Percentiles rank a stretch among this genome's conserved stretches.
These are phyloP conservation scores for Octodonta nipae DNA, from an alignment of 2,888 invertebrate genomes.

Conservation along the genomic window DNA sequence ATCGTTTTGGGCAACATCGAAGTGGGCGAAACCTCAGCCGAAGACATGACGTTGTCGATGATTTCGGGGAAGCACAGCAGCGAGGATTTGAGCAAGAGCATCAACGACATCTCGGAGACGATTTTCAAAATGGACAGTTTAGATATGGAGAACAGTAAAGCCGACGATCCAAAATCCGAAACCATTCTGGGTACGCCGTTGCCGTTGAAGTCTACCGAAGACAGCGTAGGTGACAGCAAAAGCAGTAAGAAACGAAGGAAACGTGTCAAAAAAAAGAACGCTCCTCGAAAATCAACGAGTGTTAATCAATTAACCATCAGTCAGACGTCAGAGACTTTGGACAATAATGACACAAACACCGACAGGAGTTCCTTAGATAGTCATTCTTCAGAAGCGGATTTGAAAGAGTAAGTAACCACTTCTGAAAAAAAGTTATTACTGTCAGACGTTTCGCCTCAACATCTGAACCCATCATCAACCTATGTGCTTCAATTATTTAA, in stretches of 20 bases:
- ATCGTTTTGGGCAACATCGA: slow-evolving; percentile 34
- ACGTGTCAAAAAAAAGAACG: slow-evolving; percentile 69
- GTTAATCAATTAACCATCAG: slow-evolving; percentile 41
- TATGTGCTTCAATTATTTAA: no score
- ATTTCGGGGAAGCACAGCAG: slow-evolving; percentile 26
- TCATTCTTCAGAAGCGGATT: slow-evolving; percentile 31
- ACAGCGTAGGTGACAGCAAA: slow-evolving; percentile 36
- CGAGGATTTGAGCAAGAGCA: slow-evolving; percentile 31
- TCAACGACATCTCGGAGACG: slow-evolving; percentile 40
- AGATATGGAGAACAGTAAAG: slow-evolving; percentile 34
- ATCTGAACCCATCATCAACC: no score
- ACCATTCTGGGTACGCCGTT: slow-evolving; percentile 5
- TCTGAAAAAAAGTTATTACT: no score
- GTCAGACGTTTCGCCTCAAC: no score
- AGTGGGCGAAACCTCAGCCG: slow-evolving; percentile 30
- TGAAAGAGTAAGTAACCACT: slow-evolving; percentile 32
- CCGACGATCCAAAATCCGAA: slow-evolving; percentile 8
- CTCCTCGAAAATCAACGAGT: slow-evolving; percentile 51
- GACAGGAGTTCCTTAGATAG: slow-evolving; percentile 34
- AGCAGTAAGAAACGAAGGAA: slow-evolving; percentile 64
- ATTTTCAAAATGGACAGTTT: slow-evolving; percentile 57
- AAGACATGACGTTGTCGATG: slow-evolving; percentile 30
- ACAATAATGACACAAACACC: slow-evolving; percentile 27
- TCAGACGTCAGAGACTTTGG: slow-evolving; percentile 34
- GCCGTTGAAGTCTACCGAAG: slow-evolving; percentile 12